Percentiles rank a stretch among this genome's conserved stretches.
Conservation (phyloP, 2,797 vertebrate species). For the Sebastes miniatus region DNA sequence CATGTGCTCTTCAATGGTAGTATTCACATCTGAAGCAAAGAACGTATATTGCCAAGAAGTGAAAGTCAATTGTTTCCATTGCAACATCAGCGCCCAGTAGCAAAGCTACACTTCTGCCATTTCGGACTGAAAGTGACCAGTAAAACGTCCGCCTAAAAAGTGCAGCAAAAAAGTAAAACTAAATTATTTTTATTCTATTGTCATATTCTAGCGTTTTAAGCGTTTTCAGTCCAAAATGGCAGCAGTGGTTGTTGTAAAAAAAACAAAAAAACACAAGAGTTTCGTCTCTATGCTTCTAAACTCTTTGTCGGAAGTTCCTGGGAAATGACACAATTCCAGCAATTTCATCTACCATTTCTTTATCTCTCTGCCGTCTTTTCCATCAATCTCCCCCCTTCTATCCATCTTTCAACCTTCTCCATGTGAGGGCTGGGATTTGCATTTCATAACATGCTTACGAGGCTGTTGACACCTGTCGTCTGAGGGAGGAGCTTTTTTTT, state of each 20-base stretch:
- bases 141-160: too few species aligned
- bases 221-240: too few species aligned
- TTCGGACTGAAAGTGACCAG: too few species aligned
- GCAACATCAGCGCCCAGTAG: too few species aligned
- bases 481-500: neutral
- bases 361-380: neutral
- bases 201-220: too few species aligned
- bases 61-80: too few species aligned
- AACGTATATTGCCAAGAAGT: too few species aligned
- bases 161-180: too few species aligned
- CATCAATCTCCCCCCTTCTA: neutral
- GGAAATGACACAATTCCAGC: neutral
- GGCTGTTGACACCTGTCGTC: constrained; percentile 28
- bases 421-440: constrained; percentile 24
- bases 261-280: too few species aligned
- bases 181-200: too few species aligned
- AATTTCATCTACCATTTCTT: neutral
- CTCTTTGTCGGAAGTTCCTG: rapidly evolving
- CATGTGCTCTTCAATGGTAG: neutral
- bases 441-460: constrained; percentile 35
- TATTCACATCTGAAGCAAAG: neutral
- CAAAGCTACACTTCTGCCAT: too few species aligned
- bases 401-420: neutral
- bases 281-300: rapidly evolving
- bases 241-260: too few species aligned